Evolutionary conservation across 2,113 vertebrate genomes (phyloP).

Genomic region (Mormyrus iriodes): DNA sequence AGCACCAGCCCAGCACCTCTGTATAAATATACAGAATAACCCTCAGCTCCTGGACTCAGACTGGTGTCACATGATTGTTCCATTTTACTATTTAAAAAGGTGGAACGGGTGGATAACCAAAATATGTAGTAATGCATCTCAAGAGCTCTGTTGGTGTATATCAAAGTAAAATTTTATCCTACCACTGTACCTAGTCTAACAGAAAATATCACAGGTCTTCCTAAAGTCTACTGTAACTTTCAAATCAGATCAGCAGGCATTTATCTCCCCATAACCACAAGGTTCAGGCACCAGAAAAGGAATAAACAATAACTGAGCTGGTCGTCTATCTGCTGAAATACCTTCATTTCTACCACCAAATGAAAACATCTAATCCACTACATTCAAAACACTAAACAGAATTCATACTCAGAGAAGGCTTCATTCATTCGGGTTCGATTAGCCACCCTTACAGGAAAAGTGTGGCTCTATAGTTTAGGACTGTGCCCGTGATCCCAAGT

Average conservation of each 20-base stretch:
- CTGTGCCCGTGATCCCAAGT: background rate
- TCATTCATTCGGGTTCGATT: background rate
- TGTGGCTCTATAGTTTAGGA: background rate
- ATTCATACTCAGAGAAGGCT: background rate
- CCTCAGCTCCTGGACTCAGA: background rate
- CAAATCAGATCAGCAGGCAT: background rate
- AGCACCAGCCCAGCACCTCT: background rate
- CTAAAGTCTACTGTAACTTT: background rate
- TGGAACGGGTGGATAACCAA: background rate
- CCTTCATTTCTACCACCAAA: background rate
- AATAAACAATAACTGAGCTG: background rate
- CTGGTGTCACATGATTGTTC: background rate
- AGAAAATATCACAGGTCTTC: background rate
- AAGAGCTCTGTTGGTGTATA: background rate
- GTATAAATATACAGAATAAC: background rate
- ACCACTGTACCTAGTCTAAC: background rate
- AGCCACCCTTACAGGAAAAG: background rate
- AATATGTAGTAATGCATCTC: background rate
- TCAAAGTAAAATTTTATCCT: background rate
- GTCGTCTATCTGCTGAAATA: background rate
- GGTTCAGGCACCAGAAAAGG: background rate
- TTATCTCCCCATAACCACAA: background rate
- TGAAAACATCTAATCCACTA: background rate
- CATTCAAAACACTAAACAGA: background rate
- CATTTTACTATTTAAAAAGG: background rate